A percentile compares a stretch with the other conserved stretches of the same genome.
Evolutionary conservation across 2,888 invertebrate genomes (phyloP).

Genomic region (Gryllus longicercus): DNA sequence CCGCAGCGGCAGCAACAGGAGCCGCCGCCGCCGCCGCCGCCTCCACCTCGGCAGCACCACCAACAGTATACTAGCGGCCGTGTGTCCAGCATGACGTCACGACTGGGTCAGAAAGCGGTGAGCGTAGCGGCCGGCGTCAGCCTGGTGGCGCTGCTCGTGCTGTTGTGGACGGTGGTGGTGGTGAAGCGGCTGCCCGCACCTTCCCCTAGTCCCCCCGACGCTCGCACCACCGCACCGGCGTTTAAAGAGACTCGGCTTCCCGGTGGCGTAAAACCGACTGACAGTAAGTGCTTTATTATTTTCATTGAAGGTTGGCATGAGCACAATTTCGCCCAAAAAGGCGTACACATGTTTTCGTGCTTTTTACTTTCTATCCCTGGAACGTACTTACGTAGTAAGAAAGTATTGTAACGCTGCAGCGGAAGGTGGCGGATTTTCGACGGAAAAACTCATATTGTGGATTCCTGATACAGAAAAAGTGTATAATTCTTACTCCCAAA

Average conservation of each 20-base stretch:
- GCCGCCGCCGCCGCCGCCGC: background rate
- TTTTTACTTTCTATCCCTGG: too few relatives aligned
- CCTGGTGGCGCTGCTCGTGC: constrained; percentile 32
- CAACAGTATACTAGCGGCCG: background rate
- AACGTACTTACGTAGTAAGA: too few relatives aligned
- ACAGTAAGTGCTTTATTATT: background rate
- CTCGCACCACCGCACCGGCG: background rate
- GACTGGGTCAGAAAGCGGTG: constrained; percentile 32
- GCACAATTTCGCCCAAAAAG: too few relatives aligned
- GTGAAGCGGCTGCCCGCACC: constrained; percentile 22
- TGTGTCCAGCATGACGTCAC: constrained; percentile 32
- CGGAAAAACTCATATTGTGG: too few relatives aligned
- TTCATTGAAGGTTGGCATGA: background rate
- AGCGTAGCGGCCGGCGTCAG: constrained; percentile 32
- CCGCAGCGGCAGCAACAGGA: background rate
- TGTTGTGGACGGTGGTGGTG: constrained; percentile 36
- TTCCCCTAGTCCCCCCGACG: background rate
- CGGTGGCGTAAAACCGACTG: background rate
- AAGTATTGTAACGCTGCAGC: too few relatives aligned
- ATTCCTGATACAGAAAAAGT: too few relatives aligned
- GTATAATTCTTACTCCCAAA: too few relatives aligned
- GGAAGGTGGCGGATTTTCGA: too few relatives aligned
- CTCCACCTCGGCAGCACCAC: background rate
- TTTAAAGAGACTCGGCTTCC: background rate
- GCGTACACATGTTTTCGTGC: too few relatives aligned